These are phyloP conservation scores for Periparus ater DNA, from an alignment of 2,797 vertebrate species.

Conservation along the genomic window DNA sequence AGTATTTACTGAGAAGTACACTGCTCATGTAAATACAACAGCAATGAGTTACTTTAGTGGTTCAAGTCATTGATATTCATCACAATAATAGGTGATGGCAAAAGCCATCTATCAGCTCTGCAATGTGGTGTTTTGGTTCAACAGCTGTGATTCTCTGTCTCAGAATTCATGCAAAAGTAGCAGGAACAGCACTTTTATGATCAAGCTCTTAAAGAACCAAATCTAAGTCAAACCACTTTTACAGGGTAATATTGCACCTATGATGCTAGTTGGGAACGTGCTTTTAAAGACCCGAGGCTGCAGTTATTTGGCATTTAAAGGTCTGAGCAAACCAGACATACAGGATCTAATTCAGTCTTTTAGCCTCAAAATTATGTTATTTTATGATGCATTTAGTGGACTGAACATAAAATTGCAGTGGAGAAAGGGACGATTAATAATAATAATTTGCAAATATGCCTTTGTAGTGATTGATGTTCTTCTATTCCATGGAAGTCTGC, in stretches of 20 bases:
- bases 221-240: not conserved
- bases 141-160: not conserved
- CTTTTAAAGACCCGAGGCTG: not conserved
- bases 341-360: not conserved
- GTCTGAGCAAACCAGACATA: not conserved
- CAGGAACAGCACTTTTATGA: not conserved
- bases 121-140: not conserved
- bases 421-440: not conserved
- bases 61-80: not conserved
- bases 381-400: not conserved
- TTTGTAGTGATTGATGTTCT: not conserved
- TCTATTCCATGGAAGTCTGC: not conserved
- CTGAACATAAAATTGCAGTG: not conserved
- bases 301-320: not conserved
- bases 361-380: not conserved
- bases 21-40: not conserved
- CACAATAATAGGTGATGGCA: not conserved
- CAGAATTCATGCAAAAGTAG: not conserved
- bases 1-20: not conserved
- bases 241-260: fast-evolving
- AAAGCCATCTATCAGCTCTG: not conserved
- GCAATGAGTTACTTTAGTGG: not conserved
- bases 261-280: not conserved
- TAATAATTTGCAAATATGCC: not conserved
- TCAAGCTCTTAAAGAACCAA: not conserved